Evolutionary conservation across 2,797 vertebrate species (phyloP).

Genomic region (Aulostomus chinensis): DNA sequence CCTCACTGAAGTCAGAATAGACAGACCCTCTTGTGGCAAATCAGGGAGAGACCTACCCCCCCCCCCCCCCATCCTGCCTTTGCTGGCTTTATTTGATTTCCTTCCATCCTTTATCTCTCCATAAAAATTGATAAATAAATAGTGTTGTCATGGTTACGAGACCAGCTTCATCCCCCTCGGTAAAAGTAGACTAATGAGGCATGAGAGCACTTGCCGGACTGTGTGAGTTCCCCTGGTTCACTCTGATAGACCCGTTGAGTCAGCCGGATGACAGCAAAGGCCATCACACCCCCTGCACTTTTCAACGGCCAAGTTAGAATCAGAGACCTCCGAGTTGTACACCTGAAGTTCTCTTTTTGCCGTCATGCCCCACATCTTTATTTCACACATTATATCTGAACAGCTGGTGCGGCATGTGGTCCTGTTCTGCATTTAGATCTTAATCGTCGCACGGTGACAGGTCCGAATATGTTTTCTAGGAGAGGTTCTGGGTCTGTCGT

Average conservation of each 20-base stretch:
- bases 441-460: slow-evolving; percentile 33
- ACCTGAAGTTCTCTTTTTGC: slow-evolving; percentile 19
- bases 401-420: slow-evolving; percentile 51
- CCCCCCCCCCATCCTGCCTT: too few relatives aligned
- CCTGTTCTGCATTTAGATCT: slow-evolving; percentile 45
- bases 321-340: not conserved
- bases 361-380: slow-evolving; percentile 15
- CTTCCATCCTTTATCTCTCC: too few relatives aligned
- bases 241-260: slow-evolving; percentile 12
- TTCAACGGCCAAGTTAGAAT: slow-evolving; percentile 3
- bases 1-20: too few relatives aligned
- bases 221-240: slow-evolving; percentile 20
- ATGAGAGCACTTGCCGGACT: slow-evolving; percentile 18
- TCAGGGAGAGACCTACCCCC: too few relatives aligned
- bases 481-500: not conserved
- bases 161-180: too few relatives aligned
- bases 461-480: slow-evolving; percentile 13
- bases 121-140: too few relatives aligned
- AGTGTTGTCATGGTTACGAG: too few relatives aligned
- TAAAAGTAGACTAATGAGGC: slow-evolving; percentile 31
- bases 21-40: too few relatives aligned
- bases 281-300: not conserved
- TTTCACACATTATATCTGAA: slow-evolving; percentile 27
- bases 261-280: slow-evolving; percentile 9
- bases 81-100: too few relatives aligned